Base-by-base conservation (phyloP, 2,888 invertebrate genomes). In the Antheraea yamamai region DNA sequence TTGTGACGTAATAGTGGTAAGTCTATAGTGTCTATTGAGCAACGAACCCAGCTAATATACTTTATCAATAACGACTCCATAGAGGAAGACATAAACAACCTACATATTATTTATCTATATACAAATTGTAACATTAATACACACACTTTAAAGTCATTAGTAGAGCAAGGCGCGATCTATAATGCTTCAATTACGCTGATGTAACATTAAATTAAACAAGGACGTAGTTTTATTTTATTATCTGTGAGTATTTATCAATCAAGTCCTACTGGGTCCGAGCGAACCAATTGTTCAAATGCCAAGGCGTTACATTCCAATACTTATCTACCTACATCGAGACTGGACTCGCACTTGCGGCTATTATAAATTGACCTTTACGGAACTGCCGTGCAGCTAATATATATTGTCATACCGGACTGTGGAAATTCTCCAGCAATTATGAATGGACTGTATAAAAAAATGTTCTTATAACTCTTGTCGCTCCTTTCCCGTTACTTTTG, bases 211-310 rank as follows among this genome's bases (percentile, higher is more conserved):
- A 83, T 82, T 82, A 77, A 80, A 75, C 83, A 82, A 83, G 83
- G 84, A 84, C 83, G 79, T 74, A 71, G 73, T 75, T 79, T 83
- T 47, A 12, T 47, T 81, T 81, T 84, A 81, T 82, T 78, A 78
- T 78, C 74, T 74, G 76, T 79, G 77, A 84, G 78, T 81, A 88
- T 86, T 88, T 85, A 88, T 89, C 88, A 88, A 83, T 84, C 82
- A 83, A 78, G 79, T 82, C 84, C 82, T 83, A 77, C 76, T 70
- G 81, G 74, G 72, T 74, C 39, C 70, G 26, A 82, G 79, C 86
- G 85, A 83, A 86, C 85, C 82, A 85, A 87, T 87, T 86, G 79
- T 79, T 35, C 77, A 91, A 92, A 92, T 92, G 93, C 87, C 92
- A 92, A 92, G 92, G 93, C 80, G 86, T 83, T 84, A 82, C 84